Percentiles rank a stretch among this genome's conserved stretches.
Evolutionary conservation across 2,888 invertebrate species (phyloP).

Genomic region (Himalopsyche tibetana): DNA sequence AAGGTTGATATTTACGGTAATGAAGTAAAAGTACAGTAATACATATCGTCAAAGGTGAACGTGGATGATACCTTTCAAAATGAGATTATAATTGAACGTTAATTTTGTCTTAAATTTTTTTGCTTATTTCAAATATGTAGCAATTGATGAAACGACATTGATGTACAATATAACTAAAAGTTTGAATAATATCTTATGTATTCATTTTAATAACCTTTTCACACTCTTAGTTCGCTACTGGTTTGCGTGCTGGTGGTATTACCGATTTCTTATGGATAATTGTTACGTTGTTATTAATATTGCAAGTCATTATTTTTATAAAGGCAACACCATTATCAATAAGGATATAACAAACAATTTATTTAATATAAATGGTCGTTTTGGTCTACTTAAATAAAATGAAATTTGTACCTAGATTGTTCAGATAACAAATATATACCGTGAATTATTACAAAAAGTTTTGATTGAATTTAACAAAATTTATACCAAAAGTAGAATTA

Average conservation of each 20-base stretch:
- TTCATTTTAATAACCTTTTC: neutral
- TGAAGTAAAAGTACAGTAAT: too few relatives aligned
- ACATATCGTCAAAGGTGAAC: too few relatives aligned
- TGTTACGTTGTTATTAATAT: neutral
- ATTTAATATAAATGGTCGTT: neutral
- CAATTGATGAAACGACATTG: too few relatives aligned
- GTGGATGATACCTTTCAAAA: too few relatives aligned
- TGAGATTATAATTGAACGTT: too few relatives aligned
- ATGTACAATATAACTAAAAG: too few relatives aligned
- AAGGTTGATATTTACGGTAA: too few relatives aligned
- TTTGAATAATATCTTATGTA: too few relatives aligned
- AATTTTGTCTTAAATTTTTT: too few relatives aligned
- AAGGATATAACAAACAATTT: neutral
- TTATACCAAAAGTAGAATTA: neutral
- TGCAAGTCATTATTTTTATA: neutral
- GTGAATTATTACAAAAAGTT: neutral
- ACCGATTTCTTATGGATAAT: slow-evolving; percentile 1
- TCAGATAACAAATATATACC: neutral
- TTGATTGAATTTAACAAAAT: neutral
- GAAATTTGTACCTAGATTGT: neutral
- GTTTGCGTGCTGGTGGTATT: slow-evolving; percentile 11
- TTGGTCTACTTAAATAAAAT: slow-evolving; percentile 12
- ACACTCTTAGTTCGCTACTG: neutral
- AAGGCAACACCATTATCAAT: neutral
- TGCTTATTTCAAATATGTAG: too few relatives aligned